phyloP scores from a whole-genome alignment of 2,888 invertebrate species.

The Mimachlamys varia region DNA sequence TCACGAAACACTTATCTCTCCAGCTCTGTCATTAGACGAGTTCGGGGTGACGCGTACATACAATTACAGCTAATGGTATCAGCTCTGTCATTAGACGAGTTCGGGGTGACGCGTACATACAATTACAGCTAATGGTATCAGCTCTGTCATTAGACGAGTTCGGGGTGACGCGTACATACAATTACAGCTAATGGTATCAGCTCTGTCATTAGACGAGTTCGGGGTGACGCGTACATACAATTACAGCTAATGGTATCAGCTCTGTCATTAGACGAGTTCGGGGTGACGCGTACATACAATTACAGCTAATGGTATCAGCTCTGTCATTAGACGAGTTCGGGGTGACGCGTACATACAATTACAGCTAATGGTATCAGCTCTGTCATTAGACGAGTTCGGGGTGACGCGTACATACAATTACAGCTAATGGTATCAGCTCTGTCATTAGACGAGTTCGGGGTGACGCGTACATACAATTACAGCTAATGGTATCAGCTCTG shows the following conservation, averaged over 20 bases:
- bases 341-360: neutral
- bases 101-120: neutral
- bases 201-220: neutral
- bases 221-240: neutral
- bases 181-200: neutral
- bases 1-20: neutral
- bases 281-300: neutral
- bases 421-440: neutral
- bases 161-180: neutral
- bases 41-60: neutral
- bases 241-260: neutral
- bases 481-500: neutral
- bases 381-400: neutral
- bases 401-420: constrained; percentile 3
- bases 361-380: neutral
- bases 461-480: constrained; percentile 3
- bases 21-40: neutral
- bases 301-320: neutral
- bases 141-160: neutral
- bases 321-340: neutral
- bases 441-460: neutral
- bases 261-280: neutral
- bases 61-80: neutral
- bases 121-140: neutral
- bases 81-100: neutral